Evolutionary conservation across 2,888 invertebrate genomes (phyloP).

Genomic region (Parochlus steinenii): DNA sequence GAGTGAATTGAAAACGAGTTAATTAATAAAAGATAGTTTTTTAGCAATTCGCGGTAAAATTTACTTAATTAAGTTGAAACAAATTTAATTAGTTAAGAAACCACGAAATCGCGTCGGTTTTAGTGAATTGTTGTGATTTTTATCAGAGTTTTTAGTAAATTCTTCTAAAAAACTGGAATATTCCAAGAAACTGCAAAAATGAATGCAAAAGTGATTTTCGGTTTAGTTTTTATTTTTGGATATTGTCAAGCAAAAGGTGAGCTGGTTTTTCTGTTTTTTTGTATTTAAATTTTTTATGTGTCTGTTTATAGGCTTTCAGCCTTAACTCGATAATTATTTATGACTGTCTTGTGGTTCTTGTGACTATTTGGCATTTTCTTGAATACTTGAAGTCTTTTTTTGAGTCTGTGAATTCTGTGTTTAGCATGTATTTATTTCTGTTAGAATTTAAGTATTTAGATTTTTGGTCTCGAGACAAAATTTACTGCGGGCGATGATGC

Average conservation of each 20-base stretch:
- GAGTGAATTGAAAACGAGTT: too few species aligned
- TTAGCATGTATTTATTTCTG: too few species aligned
- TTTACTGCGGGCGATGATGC: too few species aligned
- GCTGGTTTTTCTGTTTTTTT: conserved; percentile 12
- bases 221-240: conserved; percentile 13
- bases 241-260: conserved; percentile 16
- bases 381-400: too few species aligned
- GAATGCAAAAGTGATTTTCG: conserved; percentile 4
- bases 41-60: background rate
- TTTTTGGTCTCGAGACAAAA: too few species aligned
- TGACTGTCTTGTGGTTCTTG: conserved; percentile 1
- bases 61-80: conserved; percentile 2
- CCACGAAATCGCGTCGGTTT: background rate
- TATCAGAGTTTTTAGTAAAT: background rate
- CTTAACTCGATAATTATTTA: too few species aligned
- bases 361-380: too few species aligned
- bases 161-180: conserved; percentile 3
- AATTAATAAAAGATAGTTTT: background rate
- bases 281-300: too few species aligned
- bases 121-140: background rate
- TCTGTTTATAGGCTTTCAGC: too few species aligned
- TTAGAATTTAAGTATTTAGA: too few species aligned
- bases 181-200: too few species aligned
- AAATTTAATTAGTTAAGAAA: conserved; percentile 3
- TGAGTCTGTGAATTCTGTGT: too few species aligned